Conservation (phyloP, 2,888 invertebrate genomes). For the Monochamus alternatus region DNA sequence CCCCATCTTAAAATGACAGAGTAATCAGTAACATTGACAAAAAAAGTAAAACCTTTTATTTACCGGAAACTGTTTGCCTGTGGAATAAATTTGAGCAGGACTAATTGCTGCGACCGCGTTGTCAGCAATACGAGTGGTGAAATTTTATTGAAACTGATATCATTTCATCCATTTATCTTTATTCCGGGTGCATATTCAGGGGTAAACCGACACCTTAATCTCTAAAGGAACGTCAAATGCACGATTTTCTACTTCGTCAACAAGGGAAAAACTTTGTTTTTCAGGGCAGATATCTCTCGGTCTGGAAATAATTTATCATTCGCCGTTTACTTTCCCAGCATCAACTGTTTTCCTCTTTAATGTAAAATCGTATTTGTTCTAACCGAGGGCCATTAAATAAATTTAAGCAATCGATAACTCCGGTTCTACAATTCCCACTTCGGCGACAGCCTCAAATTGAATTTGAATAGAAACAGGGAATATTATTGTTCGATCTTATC, state of each 20-base stretch:
- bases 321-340: conserved; percentile 24
- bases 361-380: conserved; percentile 34
- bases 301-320: conserved; percentile 34
- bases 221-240: conserved; percentile 18
- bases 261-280: conserved; percentile 27
- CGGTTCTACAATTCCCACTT: conserved; percentile 31
- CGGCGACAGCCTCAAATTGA: conserved; percentile 28
- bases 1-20: too few relatives aligned
- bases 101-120: background rate
- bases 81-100: background rate
- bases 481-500: conserved; percentile 35
- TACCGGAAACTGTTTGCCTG: too few relatives aligned
- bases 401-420: conserved; percentile 33
- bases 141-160: conserved; percentile 12
- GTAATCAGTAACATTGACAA: too few relatives aligned
- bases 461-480: conserved; percentile 30
- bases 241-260: conserved; percentile 31
- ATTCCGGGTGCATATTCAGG: conserved; percentile 16
- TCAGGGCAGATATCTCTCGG: conserved; percentile 13
- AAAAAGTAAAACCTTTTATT: too few relatives aligned
- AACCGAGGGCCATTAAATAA: conserved; percentile 32
- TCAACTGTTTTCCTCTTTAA: conserved; percentile 19
- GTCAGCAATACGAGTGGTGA: background rate
- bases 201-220: conserved; percentile 31
- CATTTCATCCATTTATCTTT: conserved; percentile 26